Conservation (phyloP, 2,797 vertebrate genomes). For the Falco peregrinus region DNA sequence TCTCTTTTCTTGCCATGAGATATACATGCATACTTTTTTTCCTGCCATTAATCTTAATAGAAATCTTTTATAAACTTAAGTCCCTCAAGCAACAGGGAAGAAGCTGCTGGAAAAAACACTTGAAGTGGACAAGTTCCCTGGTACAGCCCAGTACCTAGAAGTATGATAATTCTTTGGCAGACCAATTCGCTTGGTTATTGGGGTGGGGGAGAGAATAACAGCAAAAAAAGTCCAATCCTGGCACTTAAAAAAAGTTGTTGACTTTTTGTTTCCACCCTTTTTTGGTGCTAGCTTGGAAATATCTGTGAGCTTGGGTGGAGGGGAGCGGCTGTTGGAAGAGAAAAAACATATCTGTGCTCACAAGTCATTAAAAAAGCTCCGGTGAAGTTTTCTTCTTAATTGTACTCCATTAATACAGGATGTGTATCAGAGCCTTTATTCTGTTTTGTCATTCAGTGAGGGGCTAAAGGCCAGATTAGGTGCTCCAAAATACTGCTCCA, state of each 20-base stretch:
- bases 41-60: background rate
- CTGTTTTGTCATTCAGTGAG: background rate
- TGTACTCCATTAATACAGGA: background rate
- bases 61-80: background rate
- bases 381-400: background rate
- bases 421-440: background rate
- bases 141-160: background rate
- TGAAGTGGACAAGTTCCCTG: background rate
- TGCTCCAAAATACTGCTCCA: background rate
- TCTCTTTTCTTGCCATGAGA: background rate
- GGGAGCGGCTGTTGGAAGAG: background rate
- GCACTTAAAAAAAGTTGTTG: background rate
- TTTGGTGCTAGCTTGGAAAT: background rate
- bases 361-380: background rate
- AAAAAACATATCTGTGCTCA: background rate
- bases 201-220: background rate
- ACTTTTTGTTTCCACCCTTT: background rate
- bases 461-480: background rate
- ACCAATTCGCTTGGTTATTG: background rate
- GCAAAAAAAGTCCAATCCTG: background rate
- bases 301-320: background rate
- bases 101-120: background rate
- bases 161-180: background rate
- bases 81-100: background rate
- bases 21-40: background rate